Evolutionary conservation across 2,113 vertebrate species (phyloP), one percentile per base, ranked within the genome.

Genomic region (Triplophysa dalaica): DNA sequence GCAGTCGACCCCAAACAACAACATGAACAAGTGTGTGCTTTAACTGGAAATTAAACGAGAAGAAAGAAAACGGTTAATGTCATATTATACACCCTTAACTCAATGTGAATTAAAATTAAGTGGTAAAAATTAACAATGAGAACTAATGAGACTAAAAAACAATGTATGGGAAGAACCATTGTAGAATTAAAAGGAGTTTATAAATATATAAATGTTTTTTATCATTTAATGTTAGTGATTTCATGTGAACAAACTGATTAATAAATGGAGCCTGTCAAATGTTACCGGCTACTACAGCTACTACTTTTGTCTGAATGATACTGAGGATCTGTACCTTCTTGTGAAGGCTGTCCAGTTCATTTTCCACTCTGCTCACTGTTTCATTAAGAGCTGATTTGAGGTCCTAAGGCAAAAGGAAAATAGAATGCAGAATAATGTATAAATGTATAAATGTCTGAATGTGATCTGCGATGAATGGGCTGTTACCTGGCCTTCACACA

Each of bases 401-500:
- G 73, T 82, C 92, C 93, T 80, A 67, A 65, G 19, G 8, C 50
- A 19, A 70, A 9, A 75, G 22, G 84, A 61, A 29, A 75, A n/a
- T 48, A 38, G 2, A 13, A 50, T n/a, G n/a, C 12, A 11, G 38
- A 41, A 21, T 63, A 50, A 38, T 38, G 6, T n/a, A n/a, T n/a
- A n/a, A n/a, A n/a, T 38, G 33, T 38, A 38, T 7, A 38, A 38
- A 38, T 33, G 33, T 33, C 33, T 33, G 33, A 33, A 33, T 3
- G 50, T 45, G 16, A 56, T n/a, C 4, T 43, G 79, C 26, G 45
- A 61, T 54, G 8, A 2, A 10, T 13, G 66, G 21, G 64, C 29
- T 65, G 85, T 84, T 81, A 93, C 93, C 81, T 90, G 82, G 50
- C 83, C 81, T 29, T 91, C 82, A 62, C 90, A 92, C 75, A 81